These are phyloP conservation scores for Sycophaga agraensis DNA, from an alignment of 1,140 invertebrate genomes.

Conservation along the genomic window DNA sequence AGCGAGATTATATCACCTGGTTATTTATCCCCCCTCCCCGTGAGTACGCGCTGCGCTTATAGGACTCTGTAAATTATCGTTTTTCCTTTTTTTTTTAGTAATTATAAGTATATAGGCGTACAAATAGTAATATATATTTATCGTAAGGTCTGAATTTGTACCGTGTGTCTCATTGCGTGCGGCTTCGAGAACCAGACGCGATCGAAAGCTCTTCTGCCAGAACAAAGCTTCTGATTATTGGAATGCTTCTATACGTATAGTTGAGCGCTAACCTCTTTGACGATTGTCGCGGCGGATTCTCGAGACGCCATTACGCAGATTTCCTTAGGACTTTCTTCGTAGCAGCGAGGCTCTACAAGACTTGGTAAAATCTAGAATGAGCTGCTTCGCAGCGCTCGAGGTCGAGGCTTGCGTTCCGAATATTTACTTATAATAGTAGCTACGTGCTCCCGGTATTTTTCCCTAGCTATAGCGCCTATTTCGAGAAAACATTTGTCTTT, in stretches of 20 bases:
- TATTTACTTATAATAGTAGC: slow-evolving; percentile 5
- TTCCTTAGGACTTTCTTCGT: slow-evolving; percentile 13
- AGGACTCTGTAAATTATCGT: background rate
- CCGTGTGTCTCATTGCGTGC: slow-evolving; percentile 40
- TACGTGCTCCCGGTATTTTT: no score
- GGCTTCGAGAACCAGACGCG: background rate
- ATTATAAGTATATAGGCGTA: background rate
- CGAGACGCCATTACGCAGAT: background rate
- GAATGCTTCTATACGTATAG: no score
- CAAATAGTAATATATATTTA: slow-evolving; percentile 3
- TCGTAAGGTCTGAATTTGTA: slow-evolving; percentile 57
- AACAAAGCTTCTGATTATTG: no score
- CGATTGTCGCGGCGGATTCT: no score
- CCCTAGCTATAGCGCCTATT: no score
- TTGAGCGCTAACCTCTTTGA: no score
- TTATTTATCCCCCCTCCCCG: background rate
- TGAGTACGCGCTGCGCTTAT: background rate
- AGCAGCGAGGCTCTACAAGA: slow-evolving; percentile 9
- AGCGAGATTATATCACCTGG: slow-evolving; percentile 23
- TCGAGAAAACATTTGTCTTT: no score
- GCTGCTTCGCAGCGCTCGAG: background rate
- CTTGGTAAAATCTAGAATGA: background rate
- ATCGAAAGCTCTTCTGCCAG: no score
- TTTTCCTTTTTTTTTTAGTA: background rate
- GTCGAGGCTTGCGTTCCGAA: background rate